Conservation (phyloP, 1,140 invertebrate genomes). For the Drosophila dunni region DNA sequence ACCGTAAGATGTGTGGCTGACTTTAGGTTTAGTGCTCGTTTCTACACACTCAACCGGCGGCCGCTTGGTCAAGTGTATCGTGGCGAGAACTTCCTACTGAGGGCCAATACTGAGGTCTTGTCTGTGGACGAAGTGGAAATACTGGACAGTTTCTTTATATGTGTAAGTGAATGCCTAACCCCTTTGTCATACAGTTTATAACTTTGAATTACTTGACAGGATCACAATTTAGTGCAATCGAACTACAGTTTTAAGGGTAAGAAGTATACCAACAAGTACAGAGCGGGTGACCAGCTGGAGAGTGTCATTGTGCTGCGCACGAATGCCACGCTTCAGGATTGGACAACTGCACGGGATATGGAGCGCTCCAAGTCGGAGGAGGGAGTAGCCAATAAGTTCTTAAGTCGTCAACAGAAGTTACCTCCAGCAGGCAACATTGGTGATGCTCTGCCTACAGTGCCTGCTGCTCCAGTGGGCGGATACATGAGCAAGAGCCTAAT, state of each 20-base stretch:
- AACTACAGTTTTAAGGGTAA: slow-evolving; percentile 84
- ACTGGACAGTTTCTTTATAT: slow-evolving; percentile 83
- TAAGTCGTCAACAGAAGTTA: slow-evolving; percentile 45
- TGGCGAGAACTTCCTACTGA: slow-evolving; percentile 81
- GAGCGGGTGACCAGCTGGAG: slow-evolving; percentile 72
- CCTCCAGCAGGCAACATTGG: slow-evolving; percentile 15
- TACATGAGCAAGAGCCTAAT: slow-evolving; percentile 74
- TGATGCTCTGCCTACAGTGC: neutral
- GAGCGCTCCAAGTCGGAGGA: slow-evolving; percentile 66
- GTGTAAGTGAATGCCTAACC: slow-evolving; percentile 65
- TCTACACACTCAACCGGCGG: slow-evolving; percentile 76
- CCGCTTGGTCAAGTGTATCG: slow-evolving; percentile 71
- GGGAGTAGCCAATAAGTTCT: slow-evolving; percentile 48
- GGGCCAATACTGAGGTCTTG: slow-evolving; percentile 73
- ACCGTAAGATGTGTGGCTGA: slow-evolving; percentile 67
- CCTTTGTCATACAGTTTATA: neutral
- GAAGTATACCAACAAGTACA: slow-evolving; percentile 76
- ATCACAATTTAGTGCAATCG: slow-evolving; percentile 84
- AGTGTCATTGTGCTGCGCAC: slow-evolving; percentile 81
- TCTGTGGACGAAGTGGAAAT: slow-evolving; percentile 76
- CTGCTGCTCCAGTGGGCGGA: slow-evolving; percentile 38
- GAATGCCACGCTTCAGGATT: slow-evolving; percentile 68
- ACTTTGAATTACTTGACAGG: slow-evolving; percentile 35
- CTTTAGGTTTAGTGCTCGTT: slow-evolving; percentile 74
- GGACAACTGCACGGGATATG: slow-evolving; percentile 69